These are phyloP conservation scores for Jaculus jaculus DNA, from an alignment of 2,113 vertebrate genomes.

Conservation along the genomic window DNA sequence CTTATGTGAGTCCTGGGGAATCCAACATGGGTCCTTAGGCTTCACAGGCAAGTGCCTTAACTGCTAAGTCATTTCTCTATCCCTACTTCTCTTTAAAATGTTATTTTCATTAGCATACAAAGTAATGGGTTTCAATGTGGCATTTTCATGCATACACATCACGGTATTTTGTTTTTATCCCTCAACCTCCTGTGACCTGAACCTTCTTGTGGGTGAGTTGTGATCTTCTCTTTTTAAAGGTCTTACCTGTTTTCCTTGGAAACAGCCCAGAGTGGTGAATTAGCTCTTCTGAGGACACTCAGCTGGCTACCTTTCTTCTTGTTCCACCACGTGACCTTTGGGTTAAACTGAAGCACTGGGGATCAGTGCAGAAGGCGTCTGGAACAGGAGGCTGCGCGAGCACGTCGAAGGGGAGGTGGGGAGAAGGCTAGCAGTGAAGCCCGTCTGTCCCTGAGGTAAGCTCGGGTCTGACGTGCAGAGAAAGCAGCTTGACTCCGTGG, in stretches of 20 bases:
- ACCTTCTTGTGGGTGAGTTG: neutral
- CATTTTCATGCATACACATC: too few species aligned
- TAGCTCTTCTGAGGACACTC: neutral
- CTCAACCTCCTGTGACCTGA: too few species aligned
- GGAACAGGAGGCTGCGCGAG: neutral
- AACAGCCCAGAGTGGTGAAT: neutral
- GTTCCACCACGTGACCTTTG: neutral
- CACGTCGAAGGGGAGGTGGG: neutral
- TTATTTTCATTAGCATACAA: neutral
- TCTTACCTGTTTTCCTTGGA: neutral
- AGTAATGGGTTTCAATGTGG: too few species aligned
- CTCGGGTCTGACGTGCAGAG: neutral
- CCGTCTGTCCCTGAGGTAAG: neutral
- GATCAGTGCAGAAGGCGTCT: neutral
- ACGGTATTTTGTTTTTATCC: too few species aligned
- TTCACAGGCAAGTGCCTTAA: too few species aligned
- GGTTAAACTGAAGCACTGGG: neutral
- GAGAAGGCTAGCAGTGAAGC: neutral
- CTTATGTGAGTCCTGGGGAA: too few species aligned
- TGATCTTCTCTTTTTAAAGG: neutral
- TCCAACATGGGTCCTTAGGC: too few species aligned
- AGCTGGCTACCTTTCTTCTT: rapidly evolving
- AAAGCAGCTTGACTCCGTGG: neutral
- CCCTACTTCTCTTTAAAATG: too few species aligned
- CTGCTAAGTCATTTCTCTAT: too few species aligned